These are phyloP conservation scores for Psephotus haematonotus DNA, from an alignment of 2,113 vertebrate genomes.

Conservation along the genomic window DNA sequence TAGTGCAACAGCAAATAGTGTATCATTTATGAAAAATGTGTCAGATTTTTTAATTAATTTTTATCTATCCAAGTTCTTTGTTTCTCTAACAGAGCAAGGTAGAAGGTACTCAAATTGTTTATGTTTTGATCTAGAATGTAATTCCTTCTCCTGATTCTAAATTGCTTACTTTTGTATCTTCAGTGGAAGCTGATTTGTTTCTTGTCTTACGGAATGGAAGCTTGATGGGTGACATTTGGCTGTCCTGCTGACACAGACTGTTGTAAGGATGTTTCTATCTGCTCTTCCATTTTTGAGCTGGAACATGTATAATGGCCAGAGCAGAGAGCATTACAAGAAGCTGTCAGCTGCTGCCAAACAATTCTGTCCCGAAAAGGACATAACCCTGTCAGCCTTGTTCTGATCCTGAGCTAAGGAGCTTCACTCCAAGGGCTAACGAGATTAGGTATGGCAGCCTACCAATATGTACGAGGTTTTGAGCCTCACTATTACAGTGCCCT, in stretches of 20 bases:
- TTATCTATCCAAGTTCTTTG: background rate
- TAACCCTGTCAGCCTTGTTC: background rate
- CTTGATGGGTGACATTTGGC: background rate
- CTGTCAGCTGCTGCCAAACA: background rate
- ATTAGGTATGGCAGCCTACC: background rate
- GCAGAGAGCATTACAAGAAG: background rate
- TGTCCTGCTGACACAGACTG: background rate
- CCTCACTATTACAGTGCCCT: background rate
- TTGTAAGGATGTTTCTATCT: background rate
- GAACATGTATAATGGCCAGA: background rate
- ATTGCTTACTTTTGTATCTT: background rate
- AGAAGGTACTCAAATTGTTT: background rate
- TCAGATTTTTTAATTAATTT: background rate
- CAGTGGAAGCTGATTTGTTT: background rate
- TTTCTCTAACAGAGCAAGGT: background rate
- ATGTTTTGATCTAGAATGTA: background rate
- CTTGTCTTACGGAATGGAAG: background rate
- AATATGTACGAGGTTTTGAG: background rate
- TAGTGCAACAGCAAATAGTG: background rate
- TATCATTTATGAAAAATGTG: background rate
- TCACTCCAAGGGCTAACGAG: background rate
- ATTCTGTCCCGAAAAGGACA: background rate
- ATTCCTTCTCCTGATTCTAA: background rate
- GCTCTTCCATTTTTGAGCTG: background rate
- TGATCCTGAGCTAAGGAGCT: constrained; percentile 21